Base-by-base conservation (phyloP, 2,888 invertebrate species). In the Drosophila macrospina region DNA sequence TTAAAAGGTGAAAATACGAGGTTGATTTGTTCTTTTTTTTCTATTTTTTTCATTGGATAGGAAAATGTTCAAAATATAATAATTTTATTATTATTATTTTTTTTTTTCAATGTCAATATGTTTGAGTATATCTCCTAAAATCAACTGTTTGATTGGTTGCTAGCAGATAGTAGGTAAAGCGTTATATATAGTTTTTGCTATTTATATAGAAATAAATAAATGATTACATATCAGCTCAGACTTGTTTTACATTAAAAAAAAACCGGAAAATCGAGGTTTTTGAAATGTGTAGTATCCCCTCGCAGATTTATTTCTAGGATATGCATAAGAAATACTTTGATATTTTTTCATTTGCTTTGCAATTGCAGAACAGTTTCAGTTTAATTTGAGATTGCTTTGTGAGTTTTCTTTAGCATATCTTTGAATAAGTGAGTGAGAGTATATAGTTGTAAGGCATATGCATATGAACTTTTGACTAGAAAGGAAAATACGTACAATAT, bases 1-100 rank as follows among this genome's bases (percentile, higher is more conserved):
- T 88, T 84, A 86, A 81, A 80, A 54, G 66, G 55, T 70, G 67
- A 74, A 77, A 72, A 61, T 76, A 68, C 67, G 55, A 66, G 72
- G 37, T 62, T 59, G 39, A 52, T 57, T 51, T n/a, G n/a, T n/a
- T n/a, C n/a, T n/a, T n/a, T 50, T 45, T 39, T 15, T 44, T 11
- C 13, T 5, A 24, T 44, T 44, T 60, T 15, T 55, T 61, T 67
- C 32, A 56, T 50, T 52, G 47, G 55, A 59, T 62, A 74, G 73
- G 74, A 65, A 80, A 51, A 75, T 74, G 55, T 67, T 69, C 26
- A 69, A 75, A 69, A 55, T 74, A 78, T 63, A 73, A 65, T 55
- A 67, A 20, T 50, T 41, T n/a, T 26, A 54, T 30, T 62, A 48
- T 42, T 24, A 36, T n/a, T 42, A 47, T 54, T 34, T 41, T 26